These are phyloP conservation scores for Peromyscus eremicus DNA, from an alignment of 2,797 vertebrate species.

Conservation along the genomic window DNA sequence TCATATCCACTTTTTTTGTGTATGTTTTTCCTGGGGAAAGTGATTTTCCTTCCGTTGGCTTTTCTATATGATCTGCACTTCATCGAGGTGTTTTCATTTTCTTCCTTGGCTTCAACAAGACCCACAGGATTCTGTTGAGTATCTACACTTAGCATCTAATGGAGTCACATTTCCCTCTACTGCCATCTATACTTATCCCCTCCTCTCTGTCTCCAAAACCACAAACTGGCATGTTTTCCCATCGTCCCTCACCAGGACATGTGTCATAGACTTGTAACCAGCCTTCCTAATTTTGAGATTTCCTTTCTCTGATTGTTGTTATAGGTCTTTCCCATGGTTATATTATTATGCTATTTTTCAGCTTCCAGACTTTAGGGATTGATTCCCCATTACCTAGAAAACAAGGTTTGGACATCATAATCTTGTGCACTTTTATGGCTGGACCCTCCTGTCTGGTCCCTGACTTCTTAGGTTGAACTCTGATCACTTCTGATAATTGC, in stretches of 20 bases:
- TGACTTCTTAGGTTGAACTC: background rate
- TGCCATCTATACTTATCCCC: background rate
- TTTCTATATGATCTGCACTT: constrained; percentile 21
- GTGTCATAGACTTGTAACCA: background rate
- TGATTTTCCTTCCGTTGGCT: background rate
- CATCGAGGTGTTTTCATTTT: background rate
- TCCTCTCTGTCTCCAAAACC: background rate
- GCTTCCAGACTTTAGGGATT: background rate
- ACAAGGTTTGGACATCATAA: background rate
- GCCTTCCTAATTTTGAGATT: background rate
- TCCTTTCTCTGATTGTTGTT: constrained; percentile 12
- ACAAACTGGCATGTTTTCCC: background rate
- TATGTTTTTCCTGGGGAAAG: background rate
- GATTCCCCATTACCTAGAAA: background rate
- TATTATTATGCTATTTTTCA: background rate
- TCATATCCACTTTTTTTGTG: background rate
- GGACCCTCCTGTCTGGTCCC: background rate
- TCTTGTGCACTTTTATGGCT: fast-evolving
- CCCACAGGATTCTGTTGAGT: background rate
- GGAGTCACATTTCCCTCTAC: background rate
- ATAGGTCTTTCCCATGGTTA: constrained; percentile 31
- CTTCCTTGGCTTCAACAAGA: background rate
- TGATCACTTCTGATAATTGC: background rate
- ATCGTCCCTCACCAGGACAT: background rate
- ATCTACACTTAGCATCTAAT: background rate